phyloP scores from a whole-genome alignment of 2,888 invertebrate genomes.

The Neoitamus cyanurus region DNA sequence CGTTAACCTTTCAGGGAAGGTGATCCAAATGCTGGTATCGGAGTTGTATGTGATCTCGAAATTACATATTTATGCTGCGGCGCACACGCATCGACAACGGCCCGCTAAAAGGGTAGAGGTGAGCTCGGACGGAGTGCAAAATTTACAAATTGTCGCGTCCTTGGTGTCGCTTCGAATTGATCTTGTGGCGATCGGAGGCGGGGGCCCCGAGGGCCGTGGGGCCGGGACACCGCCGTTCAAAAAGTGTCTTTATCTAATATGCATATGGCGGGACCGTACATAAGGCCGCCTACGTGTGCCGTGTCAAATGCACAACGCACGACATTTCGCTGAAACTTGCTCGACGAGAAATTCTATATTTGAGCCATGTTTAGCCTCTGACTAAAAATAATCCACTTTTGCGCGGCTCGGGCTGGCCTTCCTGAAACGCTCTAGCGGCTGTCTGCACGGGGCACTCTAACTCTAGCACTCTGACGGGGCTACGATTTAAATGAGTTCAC shows the following conservation, averaged over 20 bases:
- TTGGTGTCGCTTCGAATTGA: conserved; percentile 37
- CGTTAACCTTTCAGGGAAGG: conserved; percentile 54
- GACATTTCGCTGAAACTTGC: conserved; percentile 55
- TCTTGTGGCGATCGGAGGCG: background rate
- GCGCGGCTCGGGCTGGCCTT: conserved; percentile 17
- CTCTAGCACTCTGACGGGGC: background rate
- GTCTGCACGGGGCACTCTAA: conserved; percentile 4
- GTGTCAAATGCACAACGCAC: conserved; percentile 53
- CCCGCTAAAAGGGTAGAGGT: conserved; percentile 41
- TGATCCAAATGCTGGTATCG: conserved; percentile 45
- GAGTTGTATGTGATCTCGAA: conserved; percentile 19
- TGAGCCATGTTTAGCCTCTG: conserved; percentile 51
- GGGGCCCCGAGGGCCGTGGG: background rate
- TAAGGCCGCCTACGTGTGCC: conserved; percentile 55
- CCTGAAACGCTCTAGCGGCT: background rate
- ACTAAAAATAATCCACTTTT: conserved; percentile 38
- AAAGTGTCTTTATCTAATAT: conserved; percentile 39
- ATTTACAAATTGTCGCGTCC: conserved; percentile 42
- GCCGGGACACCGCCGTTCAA: background rate
- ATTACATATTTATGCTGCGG: conserved; percentile 3
- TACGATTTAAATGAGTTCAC: conserved; percentile 43
- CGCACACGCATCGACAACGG: background rate
- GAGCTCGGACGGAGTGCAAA: conserved; percentile 13
- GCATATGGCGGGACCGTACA: conserved; percentile 18
- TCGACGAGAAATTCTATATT: conserved; percentile 56